phyloP scores from a whole-genome alignment of 2,888 invertebrate species.

The Aradus depressus region DNA sequence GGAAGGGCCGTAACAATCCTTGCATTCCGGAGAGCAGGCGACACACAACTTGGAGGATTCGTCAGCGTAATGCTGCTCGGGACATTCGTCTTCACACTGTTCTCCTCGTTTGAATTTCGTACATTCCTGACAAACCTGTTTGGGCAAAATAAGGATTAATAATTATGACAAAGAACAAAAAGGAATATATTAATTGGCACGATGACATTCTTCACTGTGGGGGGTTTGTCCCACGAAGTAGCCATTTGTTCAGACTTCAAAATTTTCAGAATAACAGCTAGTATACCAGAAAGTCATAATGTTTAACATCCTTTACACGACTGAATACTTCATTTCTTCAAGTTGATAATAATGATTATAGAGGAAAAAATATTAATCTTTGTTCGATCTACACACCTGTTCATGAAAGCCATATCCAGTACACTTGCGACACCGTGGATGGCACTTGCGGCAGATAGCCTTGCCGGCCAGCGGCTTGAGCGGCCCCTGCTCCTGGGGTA shows the following conservation, averaged over 20 bases:
- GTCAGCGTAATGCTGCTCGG: conserved; percentile 70
- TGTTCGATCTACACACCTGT: conserved; percentile 39
- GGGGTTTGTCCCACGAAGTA: not conserved
- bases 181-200: not conserved
- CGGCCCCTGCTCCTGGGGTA: conserved; percentile 56
- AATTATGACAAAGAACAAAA: not conserved
- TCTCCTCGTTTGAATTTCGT: conserved; percentile 74
- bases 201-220: too few species aligned
- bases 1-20: conserved; percentile 68
- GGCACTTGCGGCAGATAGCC: conserved; percentile 81
- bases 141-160: conserved; percentile 10
- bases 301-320: too few species aligned
- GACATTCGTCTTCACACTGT: conserved; percentile 84
- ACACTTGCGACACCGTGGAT: conserved; percentile 78
- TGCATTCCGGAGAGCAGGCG: conserved; percentile 61
- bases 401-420: conserved; percentile 79
- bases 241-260: too few species aligned
- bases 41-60: conserved; percentile 49
- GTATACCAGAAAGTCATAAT: too few species aligned
- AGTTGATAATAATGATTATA: too few species aligned
- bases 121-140: conserved; percentile 68
- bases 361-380: too few species aligned
- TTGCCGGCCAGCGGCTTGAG: conserved; percentile 70
- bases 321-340: too few species aligned
- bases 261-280: too few species aligned